Base-by-base conservation (phyloP, 2,888 invertebrate genomes). In the Chrysolina oricalcia region DNA sequence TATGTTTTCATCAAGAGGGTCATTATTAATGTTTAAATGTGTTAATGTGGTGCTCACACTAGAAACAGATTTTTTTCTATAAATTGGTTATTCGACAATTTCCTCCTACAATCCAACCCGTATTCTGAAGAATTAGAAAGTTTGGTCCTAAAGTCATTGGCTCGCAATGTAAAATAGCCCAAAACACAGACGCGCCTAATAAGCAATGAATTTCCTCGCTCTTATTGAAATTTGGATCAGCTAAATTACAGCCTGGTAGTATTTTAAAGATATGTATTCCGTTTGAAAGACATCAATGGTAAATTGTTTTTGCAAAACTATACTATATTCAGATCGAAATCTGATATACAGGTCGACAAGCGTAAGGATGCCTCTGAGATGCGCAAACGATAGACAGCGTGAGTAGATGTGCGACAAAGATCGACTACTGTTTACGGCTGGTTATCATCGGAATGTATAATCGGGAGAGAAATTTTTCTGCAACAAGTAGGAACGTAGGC, bases 141-240 rank as follows among this genome's bases (percentile, higher is more conserved):
- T 72, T 75, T 53, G 50, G 15, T 11, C 64, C 74, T 6, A 75
- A 35, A 2, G n/a, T 50, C 43, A 72, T 41, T 23, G 73, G 72
- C 15, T 62, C 73, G 2, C 50, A 27, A 23, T 48, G 35, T 15
- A 77, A 43, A n/a, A 77, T 62, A 6, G 48, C 23, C 71, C 70
- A 78, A 64, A 78, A 78, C 15, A 73, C 40, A 3, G 17, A 3
- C 2, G 73, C 27, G 9, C 78, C 75, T 41, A 78, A 43, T 11
- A 78, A 46, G 19, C 75, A 56, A 66, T 78, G 72, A 10, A 79
- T 64, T 13, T 71, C 65, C 2, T 27, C 9, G 2, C 75, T 15
- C 21, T 35, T 15, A 62, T 75, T 72, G 53, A 79, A 79, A 9
- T 46, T 17, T 11, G 68, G 53, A 59, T 79, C 73, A 5, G 77